Conservation (phyloP, 1,140 invertebrate genomes). For the Eueides isabella region DNA sequence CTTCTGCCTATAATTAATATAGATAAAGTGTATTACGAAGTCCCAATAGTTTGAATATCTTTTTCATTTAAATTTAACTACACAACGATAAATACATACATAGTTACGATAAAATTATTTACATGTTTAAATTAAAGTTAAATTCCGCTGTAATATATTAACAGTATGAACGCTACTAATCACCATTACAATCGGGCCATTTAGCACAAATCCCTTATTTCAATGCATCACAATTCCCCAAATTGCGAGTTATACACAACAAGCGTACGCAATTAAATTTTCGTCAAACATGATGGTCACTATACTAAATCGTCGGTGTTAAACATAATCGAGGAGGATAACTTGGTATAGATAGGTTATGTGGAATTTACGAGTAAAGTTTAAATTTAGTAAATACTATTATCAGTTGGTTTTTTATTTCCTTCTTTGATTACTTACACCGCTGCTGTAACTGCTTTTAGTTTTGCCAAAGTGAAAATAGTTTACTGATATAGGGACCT, state of each 20-base stretch:
- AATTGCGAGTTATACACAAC: neutral
- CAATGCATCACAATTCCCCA: conserved; percentile 14
- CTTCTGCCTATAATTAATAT: too few species aligned
- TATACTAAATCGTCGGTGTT: conserved; percentile 44
- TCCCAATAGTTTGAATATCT: neutral
- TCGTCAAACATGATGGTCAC: conserved; percentile 30
- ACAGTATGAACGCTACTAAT: conserved; percentile 11
- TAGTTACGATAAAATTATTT: neutral
- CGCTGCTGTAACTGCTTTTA: too few species aligned
- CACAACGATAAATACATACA: neutral
- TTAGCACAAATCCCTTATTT: conserved; percentile 17
- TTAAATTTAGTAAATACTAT: neutral
- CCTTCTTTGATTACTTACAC: too few species aligned
- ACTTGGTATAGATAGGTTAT: conserved; percentile 44
- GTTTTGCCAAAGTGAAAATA: too few species aligned
- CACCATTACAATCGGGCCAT: conserved; percentile 10
- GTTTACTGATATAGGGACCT: too few species aligned
- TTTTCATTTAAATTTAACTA: neutral
- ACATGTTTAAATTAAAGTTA: neutral
- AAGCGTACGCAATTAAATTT: conserved; percentile 11
- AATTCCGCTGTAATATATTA: conserved; percentile 1
- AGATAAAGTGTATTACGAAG: neutral
- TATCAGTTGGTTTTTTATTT: too few species aligned
- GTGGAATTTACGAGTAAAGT: neutral
- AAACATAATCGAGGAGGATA: conserved; percentile 48